Percentiles rank a stretch among this genome's conserved stretches.
Evolutionary conservation across 2,888 invertebrate species (phyloP).

Genomic region (Luperina nickerlii): DNA sequence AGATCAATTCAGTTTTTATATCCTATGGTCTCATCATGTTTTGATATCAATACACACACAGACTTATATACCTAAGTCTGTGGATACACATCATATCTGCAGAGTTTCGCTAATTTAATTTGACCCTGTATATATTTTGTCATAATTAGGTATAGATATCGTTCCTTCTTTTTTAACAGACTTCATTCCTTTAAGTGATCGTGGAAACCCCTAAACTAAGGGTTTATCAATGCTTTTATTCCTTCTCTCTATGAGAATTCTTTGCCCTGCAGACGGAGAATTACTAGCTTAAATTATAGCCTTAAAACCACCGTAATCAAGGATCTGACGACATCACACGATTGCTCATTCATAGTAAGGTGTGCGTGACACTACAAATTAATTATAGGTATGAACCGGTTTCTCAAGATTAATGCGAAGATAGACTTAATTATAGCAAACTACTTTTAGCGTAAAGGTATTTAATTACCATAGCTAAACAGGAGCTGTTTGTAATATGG

Average conservation of each 20-base stretch:
- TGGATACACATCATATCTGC: too few relatives aligned
- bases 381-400: conserved; percentile 27
- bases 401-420: conserved; percentile 43
- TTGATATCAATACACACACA: background rate
- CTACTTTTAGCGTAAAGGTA: background rate
- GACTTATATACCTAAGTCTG: too few relatives aligned
- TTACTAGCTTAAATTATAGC: background rate
- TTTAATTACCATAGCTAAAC: conserved; percentile 22
- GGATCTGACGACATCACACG: background rate
- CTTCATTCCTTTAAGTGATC: background rate
- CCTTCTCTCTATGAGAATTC: background rate
- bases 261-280: background rate
- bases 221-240: background rate
- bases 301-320: background rate
- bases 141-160: too few relatives aligned
- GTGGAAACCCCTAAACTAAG: background rate
- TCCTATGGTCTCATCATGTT: background rate
- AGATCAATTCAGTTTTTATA: background rate
- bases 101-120: too few relatives aligned
- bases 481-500: conserved; percentile 2
- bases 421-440: conserved; percentile 10
- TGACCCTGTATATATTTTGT: too few relatives aligned
- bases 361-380: conserved; percentile 1
- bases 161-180: too few relatives aligned
- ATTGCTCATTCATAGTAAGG: background rate